These are phyloP conservation scores for Arvicola amphibius DNA, from an alignment of 2,797 vertebrate species.

Conservation along the genomic window DNA sequence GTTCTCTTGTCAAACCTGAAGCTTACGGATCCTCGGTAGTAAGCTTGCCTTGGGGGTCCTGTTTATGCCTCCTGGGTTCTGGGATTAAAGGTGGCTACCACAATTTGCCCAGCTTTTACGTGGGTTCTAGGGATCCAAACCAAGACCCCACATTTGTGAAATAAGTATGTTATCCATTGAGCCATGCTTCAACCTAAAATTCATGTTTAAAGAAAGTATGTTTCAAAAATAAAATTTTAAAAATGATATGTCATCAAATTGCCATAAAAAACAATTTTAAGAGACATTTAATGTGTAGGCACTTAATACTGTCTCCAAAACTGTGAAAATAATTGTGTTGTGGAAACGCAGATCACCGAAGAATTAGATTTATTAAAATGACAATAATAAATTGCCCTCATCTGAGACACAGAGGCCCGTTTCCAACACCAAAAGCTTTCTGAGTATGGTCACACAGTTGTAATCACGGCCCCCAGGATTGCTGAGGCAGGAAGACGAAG, in stretches of 20 bases:
- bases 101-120: background rate
- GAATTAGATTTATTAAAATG: background rate
- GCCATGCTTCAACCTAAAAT: background rate
- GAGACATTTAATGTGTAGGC: background rate
- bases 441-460: background rate
- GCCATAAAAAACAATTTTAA: background rate
- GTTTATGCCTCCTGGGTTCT: no score
- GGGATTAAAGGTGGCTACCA: background rate
- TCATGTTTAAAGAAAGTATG: background rate
- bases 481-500: background rate
- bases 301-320: constrained; percentile 1
- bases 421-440: background rate
- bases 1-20: background rate
- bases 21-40: no score
- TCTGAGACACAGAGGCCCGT: background rate
- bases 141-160: background rate
- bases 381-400: background rate
- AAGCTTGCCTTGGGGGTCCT: background rate
- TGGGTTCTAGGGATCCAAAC: background rate
- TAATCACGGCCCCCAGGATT: background rate
- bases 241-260: background rate
- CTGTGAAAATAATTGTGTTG: background rate
- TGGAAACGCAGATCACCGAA: background rate
- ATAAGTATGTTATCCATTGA: background rate
- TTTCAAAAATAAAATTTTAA: background rate